Evolutionary conservation across 2,797 vertebrate species (phyloP).

Genomic region (Pelochelys cantorii): DNA sequence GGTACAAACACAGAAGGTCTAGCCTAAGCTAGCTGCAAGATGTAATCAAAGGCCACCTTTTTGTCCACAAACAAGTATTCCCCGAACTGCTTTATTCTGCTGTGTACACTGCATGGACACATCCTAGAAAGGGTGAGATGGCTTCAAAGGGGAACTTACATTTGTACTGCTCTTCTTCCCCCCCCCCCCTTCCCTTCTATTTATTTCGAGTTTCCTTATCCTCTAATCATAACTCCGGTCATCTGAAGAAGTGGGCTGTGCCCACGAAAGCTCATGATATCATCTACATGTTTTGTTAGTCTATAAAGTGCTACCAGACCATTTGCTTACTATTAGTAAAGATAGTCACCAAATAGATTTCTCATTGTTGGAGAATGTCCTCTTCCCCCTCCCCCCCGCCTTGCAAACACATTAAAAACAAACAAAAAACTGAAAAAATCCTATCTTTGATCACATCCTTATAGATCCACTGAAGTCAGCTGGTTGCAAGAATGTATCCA

Average conservation of each 20-base stretch:
- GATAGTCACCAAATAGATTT: fast-evolving
- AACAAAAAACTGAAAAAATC: fast-evolving
- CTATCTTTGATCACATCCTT: neutral
- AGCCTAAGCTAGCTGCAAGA: neutral
- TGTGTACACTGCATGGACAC: fast-evolving
- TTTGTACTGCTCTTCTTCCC: neutral
- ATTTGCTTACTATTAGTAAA: neutral
- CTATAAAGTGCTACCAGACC: too few species aligned
- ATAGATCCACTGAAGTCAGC: neutral
- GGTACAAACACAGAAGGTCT: neutral
- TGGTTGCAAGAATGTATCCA: neutral
- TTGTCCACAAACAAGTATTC: neutral
- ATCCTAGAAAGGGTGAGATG: neutral
- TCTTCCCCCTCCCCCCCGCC: neutral
- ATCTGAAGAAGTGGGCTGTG: too few species aligned
- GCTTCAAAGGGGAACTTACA: neutral
- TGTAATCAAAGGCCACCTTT: neutral
- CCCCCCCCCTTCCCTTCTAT: too few species aligned
- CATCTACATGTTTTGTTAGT: too few species aligned
- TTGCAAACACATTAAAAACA: too few species aligned
- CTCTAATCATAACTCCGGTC: too few species aligned
- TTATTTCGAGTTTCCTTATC: too few species aligned
- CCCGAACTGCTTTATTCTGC: neutral
- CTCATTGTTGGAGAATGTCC: neutral
- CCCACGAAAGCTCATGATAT: too few species aligned